These are phyloP conservation scores for Seriola aureovittata DNA, from an alignment of 2,113 vertebrate species.

Conservation along the genomic window DNA sequence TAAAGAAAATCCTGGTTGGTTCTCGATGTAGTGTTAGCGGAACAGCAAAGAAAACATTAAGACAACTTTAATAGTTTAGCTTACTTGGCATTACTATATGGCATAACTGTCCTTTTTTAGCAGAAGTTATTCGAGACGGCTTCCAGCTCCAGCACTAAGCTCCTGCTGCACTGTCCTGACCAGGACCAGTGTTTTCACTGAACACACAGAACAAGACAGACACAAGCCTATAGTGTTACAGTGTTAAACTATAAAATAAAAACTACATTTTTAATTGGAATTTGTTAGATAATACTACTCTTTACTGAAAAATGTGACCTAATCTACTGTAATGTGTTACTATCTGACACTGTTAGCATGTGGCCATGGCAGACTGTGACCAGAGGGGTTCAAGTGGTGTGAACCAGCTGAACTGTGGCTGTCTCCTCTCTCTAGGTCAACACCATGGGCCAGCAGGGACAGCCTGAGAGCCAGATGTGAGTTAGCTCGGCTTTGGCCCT, in stretches of 20 bases:
- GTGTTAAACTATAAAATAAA: not conserved
- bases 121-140: not conserved
- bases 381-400: constrained; percentile 24
- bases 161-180: not conserved
- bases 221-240: not conserved
- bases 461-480: constrained; percentile 32
- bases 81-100: not conserved
- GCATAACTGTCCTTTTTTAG: not conserved
- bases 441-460: constrained; percentile 25
- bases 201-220: not conserved
- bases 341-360: constrained; percentile 8
- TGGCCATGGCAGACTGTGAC: constrained; percentile 27
- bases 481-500: constrained; percentile 10
- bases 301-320: not conserved
- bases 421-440: constrained; percentile 32
- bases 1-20: no score
- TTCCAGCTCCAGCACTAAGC: not conserved
- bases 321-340: no score
- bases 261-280: no score
- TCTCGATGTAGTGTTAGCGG: no score
- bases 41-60: no score
- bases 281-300: no score
- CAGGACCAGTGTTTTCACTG: not conserved
- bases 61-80: no score
- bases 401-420: constrained; percentile 12